These are phyloP conservation scores for Harmothoe impar DNA, from an alignment of 2,888 invertebrate genomes.

Conservation along the genomic window DNA sequence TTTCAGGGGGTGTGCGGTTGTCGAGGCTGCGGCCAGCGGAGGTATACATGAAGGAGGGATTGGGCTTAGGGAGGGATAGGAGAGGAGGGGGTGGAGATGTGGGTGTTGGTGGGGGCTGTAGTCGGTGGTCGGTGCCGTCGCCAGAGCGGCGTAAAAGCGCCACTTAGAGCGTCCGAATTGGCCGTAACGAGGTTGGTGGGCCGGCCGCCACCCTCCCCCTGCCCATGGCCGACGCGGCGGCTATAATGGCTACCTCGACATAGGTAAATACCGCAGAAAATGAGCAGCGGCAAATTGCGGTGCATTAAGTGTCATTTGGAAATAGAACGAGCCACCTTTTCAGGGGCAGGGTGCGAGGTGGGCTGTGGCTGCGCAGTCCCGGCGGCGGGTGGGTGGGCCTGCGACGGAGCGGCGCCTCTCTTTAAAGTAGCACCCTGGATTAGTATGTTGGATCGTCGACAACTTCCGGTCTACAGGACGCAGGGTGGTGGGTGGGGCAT, in stretches of 20 bases:
- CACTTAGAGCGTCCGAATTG: slow-evolving; percentile 50
- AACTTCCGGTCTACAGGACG: slow-evolving; percentile 27
- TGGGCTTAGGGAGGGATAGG: background rate
- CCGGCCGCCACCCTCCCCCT: slow-evolving; percentile 9
- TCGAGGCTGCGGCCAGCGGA: background rate
- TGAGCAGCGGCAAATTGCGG: slow-evolving; percentile 57
- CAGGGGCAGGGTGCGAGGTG: slow-evolving; percentile 24
- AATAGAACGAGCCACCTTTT: slow-evolving; percentile 58
- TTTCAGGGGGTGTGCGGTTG: background rate
- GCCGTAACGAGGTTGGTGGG: slow-evolving; percentile 46
- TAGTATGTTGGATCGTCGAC: slow-evolving; percentile 35
- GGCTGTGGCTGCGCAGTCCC: background rate
- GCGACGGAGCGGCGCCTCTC: background rate
- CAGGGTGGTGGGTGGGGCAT: background rate
- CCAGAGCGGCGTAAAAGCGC: slow-evolving; percentile 49
- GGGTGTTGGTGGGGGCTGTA: background rate
- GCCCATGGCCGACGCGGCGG: background rate
- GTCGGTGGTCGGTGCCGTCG: background rate
- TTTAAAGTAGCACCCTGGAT: background rate
- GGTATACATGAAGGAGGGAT: background rate
- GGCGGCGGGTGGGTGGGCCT: background rate
- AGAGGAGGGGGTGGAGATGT: background rate
- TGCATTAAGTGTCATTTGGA: slow-evolving; percentile 58
- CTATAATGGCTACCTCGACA: slow-evolving; percentile 57
- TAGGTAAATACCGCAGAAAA: slow-evolving; percentile 59